Conservation (phyloP, 2,888 invertebrate genomes). For the Zygaena filipendulae region DNA sequence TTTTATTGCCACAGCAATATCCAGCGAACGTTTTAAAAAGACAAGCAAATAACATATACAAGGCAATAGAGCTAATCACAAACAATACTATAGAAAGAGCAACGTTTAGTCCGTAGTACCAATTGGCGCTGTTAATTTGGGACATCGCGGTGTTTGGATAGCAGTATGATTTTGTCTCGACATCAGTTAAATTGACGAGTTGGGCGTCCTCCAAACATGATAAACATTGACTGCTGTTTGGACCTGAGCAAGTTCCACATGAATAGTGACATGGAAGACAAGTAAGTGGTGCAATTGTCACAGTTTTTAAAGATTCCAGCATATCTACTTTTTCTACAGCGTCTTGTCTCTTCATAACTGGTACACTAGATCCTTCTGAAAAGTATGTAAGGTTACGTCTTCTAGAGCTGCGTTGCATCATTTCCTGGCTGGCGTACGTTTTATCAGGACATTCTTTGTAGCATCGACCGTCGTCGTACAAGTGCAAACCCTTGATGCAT, state of each 20-base stretch:
- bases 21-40: constrained; percentile 28
- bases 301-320: constrained; percentile 27
- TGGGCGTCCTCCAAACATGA: constrained; percentile 75
- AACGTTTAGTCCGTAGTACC: constrained; percentile 55
- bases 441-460: constrained; percentile 66
- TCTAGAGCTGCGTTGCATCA: constrained; percentile 43
- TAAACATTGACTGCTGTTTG: constrained; percentile 75
- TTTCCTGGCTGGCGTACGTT: constrained; percentile 52
- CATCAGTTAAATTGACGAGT: constrained; percentile 48
- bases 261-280: constrained; percentile 80
- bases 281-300: constrained; percentile 34
- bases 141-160: constrained; percentile 55
- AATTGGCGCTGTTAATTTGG: constrained; percentile 46
- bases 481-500: constrained; percentile 71
- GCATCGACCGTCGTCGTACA: constrained; percentile 71
- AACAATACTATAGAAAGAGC: constrained; percentile 41
- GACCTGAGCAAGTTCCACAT: constrained; percentile 76
- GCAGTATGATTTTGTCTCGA: constrained; percentile 54
- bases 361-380: constrained; percentile 24
- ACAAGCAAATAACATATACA: constrained; percentile 34
- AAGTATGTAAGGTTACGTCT: constrained; percentile 48
- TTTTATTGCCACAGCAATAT: constrained; percentile 26
- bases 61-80: constrained; percentile 28
- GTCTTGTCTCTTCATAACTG: constrained; percentile 38
- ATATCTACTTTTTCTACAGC: constrained; percentile 47